phyloP scores from a whole-genome alignment of 2,113 vertebrate species.

The Pithys albifrons region DNA sequence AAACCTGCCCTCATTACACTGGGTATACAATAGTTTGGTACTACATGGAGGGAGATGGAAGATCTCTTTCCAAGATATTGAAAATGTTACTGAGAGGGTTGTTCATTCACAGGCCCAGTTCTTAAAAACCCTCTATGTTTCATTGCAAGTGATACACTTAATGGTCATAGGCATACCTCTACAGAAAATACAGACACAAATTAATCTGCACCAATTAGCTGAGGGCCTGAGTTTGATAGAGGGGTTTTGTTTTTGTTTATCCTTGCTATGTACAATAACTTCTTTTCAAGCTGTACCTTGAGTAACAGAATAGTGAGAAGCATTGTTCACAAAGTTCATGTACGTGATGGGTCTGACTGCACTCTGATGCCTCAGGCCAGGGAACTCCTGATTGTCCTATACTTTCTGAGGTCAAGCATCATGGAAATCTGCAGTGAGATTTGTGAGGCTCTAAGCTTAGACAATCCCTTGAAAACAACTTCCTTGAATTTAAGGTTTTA shows the following conservation, averaged over 20 bases:
- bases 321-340: background rate
- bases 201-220: background rate
- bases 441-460: conserved; percentile 9
- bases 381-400: background rate
- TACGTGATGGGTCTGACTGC: background rate
- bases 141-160: background rate
- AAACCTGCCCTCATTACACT: background rate
- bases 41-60: background rate
- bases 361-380: background rate
- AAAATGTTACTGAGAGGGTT: background rate
- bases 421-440: conserved; percentile 15
- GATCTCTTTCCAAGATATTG: fast-evolving
- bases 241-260: background rate
- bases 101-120: background rate
- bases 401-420: background rate
- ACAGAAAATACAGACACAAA: background rate
- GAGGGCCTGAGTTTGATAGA: background rate
- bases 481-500: conserved; percentile 35
- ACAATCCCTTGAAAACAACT: conserved; percentile 29
- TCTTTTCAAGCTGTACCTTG: background rate
- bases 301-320: background rate
- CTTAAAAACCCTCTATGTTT: background rate
- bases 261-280: background rate
- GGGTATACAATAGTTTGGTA: background rate
- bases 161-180: background rate